phyloP scores from a whole-genome alignment of 1,140 invertebrate species.

The Palaemon carinicauda region DNA sequence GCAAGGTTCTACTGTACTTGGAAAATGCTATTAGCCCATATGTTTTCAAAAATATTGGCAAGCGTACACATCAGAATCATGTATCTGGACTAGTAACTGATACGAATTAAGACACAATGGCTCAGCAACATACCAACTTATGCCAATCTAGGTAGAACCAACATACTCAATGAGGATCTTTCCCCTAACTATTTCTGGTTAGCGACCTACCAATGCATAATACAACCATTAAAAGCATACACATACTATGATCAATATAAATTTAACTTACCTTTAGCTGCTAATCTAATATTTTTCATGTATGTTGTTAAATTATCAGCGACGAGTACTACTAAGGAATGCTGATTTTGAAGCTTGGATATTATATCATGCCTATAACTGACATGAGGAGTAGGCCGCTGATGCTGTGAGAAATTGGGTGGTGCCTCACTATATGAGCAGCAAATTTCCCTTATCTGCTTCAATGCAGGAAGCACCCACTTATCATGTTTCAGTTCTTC shows the following conservation, averaged over 20 bases:
- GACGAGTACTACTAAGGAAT: slow-evolving; percentile 92
- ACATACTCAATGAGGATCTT: too few relatives aligned
- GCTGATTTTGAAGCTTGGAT: slow-evolving; percentile 88
- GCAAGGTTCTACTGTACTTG: too few relatives aligned
- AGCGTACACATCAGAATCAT: too few relatives aligned
- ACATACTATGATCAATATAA: not conserved
- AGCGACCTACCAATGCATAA: not conserved
- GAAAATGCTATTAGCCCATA: too few relatives aligned
- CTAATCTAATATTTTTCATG: slow-evolving; percentile 83
- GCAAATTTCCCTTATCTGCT: slow-evolving; percentile 96
- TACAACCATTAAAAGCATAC: not conserved
- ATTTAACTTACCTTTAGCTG: slow-evolving; percentile 72
- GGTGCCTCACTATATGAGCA: slow-evolving; percentile 85
- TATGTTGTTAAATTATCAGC: slow-evolving; percentile 92
- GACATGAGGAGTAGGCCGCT: slow-evolving; percentile 63
- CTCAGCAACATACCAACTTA: too few relatives aligned
- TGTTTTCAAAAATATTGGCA: too few relatives aligned
- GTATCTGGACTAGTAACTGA: too few relatives aligned
- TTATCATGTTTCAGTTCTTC: slow-evolving; percentile 89
- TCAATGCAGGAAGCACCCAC: slow-evolving; percentile 94
- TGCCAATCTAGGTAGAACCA: too few relatives aligned
- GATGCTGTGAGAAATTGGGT: slow-evolving; percentile 73
- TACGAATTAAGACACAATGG: too few relatives aligned
- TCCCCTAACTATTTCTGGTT: too few relatives aligned
- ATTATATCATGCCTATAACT: slow-evolving; percentile 79